Conservation (phyloP, 2,797 vertebrate genomes). For the Peromyscus melanophrys region DNA sequence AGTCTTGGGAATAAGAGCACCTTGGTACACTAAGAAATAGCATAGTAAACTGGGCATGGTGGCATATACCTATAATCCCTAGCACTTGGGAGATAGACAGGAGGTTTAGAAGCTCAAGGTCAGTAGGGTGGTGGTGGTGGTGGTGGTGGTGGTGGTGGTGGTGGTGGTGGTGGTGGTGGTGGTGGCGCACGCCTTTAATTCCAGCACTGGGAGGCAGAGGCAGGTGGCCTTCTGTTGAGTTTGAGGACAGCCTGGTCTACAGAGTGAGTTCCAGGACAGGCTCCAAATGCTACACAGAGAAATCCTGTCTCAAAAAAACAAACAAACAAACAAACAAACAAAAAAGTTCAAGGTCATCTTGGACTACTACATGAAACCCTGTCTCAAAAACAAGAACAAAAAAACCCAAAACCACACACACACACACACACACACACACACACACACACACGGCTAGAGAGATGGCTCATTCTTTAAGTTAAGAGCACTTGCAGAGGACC, state of each 20-base stretch:
- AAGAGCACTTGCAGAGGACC: not conserved
- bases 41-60: too few relatives aligned
- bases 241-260: too few relatives aligned
- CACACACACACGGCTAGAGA: not conserved
- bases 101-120: not conserved
- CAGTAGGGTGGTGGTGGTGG: too few relatives aligned
- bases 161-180: too few relatives aligned
- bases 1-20: slow-evolving; percentile 35
- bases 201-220: too few relatives aligned
- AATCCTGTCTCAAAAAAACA: too few relatives aligned
- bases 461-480: not conserved
- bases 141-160: too few relatives aligned
- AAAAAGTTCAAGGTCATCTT: not conserved
- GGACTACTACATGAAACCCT: not conserved
- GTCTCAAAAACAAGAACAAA: not conserved
- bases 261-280: too few relatives aligned
- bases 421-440: not conserved
- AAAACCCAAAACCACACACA: not conserved
- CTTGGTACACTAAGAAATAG: slow-evolving; percentile 33
- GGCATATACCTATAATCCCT: not conserved
- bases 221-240: too few relatives aligned
- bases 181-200: too few relatives aligned
- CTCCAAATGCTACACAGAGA: too few relatives aligned
- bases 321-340: too few relatives aligned
- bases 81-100: not conserved